Base-by-base conservation (phyloP, 2,888 invertebrate genomes). In the Sphecodes monilicornis region DNA sequence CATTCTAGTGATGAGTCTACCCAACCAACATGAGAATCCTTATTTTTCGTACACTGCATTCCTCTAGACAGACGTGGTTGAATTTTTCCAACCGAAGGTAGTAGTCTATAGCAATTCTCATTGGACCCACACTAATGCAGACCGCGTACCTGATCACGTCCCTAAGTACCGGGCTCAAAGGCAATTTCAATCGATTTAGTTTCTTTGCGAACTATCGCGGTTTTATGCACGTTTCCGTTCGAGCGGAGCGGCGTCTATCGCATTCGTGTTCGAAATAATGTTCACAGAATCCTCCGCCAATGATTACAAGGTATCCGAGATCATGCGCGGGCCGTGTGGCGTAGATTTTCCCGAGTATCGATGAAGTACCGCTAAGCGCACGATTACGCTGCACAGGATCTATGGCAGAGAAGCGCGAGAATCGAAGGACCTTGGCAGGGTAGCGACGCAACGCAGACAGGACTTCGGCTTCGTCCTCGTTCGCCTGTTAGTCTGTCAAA, bases 391-490 rank as follows among this genome's bases (percentile, higher is more conserved):
- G 89, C 79, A 69, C 41, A 57, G 26, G 80, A 78, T 80, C 68
- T 77, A 39, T 68, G 78, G 83, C 72, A 11, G 10, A 4, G 54
- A 54, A n/a, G n/a, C 11, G 50, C 74, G 41, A 29, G 78, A 80
- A 82, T 86, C 86, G 64, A 70, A 39, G 82, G 76, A 84, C 71
- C 54, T 64, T 29, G 64, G 32, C 64, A 26, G 64, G 64, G 13
- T 6, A 54, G 57, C 60, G 80, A 72, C 68, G 66, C 64, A 69
- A 80, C 75, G 76, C 84, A 79, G 88, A 85, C 88, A 82, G 69
- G 85, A 68, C 78, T 76, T 83, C 84, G 85, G 84, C 82, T 39
- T 84, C 82, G 82, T 86, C 87, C 80, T 84, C 83, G 85, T 82
- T 80, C 82, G 81, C 76, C 77, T 77, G 70, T 86, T 73, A 43